Evolutionary conservation across 2,888 invertebrate species (phyloP).

Genomic region (Torymus aiolomorphi): DNA sequence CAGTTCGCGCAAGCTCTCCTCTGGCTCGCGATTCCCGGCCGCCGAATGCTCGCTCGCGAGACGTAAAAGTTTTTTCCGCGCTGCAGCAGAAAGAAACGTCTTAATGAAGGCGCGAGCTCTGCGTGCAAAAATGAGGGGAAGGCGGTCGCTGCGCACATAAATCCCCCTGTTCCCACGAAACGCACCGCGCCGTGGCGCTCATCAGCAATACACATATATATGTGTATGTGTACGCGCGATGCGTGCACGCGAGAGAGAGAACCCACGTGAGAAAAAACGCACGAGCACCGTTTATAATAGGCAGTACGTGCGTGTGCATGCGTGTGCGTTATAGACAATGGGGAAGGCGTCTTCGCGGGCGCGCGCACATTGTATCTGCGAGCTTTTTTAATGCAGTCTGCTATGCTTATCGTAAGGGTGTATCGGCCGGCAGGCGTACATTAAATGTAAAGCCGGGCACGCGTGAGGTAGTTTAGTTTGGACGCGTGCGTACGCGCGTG

Average conservation of each 20-base stretch:
- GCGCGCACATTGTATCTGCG: too few relatives aligned
- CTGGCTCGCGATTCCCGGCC: too few relatives aligned
- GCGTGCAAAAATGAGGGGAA: slow-evolving; percentile 17
- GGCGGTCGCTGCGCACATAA: slow-evolving; percentile 18
- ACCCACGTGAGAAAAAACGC: slow-evolving; percentile 46
- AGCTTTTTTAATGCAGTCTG: too few relatives aligned
- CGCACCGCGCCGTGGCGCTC: slow-evolving; percentile 8
- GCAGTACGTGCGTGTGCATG: too few relatives aligned
- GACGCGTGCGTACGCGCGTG: too few relatives aligned
- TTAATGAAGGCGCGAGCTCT: slow-evolving; percentile 37
- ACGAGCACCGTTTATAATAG: not conserved
- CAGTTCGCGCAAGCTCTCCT: too few relatives aligned
- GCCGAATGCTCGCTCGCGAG: not conserved
- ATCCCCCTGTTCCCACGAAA: slow-evolving; percentile 53
- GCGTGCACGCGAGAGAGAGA: slow-evolving; percentile 2
- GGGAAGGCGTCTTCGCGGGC: too few relatives aligned
- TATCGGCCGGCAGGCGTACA: too few relatives aligned
- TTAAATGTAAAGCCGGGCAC: too few relatives aligned
- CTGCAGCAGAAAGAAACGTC: slow-evolving; percentile 9
- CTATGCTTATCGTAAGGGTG: too few relatives aligned
- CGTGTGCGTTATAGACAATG: too few relatives aligned
- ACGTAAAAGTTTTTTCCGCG: not conserved
- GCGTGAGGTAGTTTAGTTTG: too few relatives aligned
- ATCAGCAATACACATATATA: not conserved
- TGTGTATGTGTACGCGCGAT: not conserved